phyloP scores from a whole-genome alignment of 1,140 invertebrate genomes.

The Micrasema minimum region DNA sequence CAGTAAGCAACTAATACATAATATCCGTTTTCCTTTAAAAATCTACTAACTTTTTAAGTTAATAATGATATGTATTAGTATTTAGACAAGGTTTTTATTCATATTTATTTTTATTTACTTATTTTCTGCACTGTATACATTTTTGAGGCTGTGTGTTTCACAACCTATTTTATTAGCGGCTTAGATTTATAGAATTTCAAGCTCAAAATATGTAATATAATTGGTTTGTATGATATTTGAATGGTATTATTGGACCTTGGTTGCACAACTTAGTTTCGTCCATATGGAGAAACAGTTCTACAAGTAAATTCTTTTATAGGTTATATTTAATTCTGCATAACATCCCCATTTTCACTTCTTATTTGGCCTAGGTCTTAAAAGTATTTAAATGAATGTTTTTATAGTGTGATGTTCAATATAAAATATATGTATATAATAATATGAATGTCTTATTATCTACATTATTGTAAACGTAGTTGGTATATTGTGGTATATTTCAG shows the following conservation, averaged over 20 bases:
- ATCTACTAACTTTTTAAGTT: background rate
- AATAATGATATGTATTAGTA: background rate
- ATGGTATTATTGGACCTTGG: too few relatives aligned
- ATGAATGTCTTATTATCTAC: constrained; percentile 10
- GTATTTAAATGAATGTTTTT: background rate
- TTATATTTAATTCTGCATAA: background rate
- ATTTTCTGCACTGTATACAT: background rate
- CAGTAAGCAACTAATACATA: background rate
- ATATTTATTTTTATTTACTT: background rate
- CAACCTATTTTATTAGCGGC: too few relatives aligned
- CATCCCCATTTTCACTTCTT: background rate
- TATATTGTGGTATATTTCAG: constrained; percentile 8
- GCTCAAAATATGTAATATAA: background rate
- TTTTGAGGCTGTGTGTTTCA: background rate
- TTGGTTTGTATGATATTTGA: too few relatives aligned
- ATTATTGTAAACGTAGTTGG: background rate
- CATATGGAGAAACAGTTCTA: too few relatives aligned
- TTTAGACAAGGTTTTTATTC: background rate
- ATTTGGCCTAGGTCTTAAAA: background rate
- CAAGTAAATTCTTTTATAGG: too few relatives aligned
- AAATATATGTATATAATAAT: background rate
- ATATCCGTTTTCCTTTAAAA: background rate
- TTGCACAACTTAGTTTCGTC: too few relatives aligned
- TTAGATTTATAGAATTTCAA: background rate
- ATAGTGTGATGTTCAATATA: background rate